Base-by-base conservation (phyloP, 2,888 invertebrate genomes). In the Drosophila histrio region DNA sequence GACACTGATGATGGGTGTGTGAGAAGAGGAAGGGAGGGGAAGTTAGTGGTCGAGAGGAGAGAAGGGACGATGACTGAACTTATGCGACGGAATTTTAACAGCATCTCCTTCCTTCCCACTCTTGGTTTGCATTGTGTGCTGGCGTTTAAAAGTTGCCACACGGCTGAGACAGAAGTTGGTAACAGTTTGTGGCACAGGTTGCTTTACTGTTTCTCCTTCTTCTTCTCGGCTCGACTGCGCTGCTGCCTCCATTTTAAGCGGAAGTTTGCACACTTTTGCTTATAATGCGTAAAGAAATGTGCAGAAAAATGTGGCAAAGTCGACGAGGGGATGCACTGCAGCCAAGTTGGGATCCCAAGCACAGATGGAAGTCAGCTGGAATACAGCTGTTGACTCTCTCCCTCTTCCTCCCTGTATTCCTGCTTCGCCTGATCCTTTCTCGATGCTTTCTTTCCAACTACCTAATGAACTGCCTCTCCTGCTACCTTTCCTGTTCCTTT, bases 211-310 rank as follows among this genome's bases (percentile, higher is more conserved):
- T 5, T 3, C 15, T 2, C 1, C 13, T 13, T 8, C 13, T 13
- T 17, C 15, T 19, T 3, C 22, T 8, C 34, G 2, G 8, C 3
- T 38, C 36, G 7, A 2, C 17, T 9, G 30, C 11, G n/a, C 22
- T 13, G 11, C 22, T 39, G 32, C 58, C 47, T 62, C 22, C 54
- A 52, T 57, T 53, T 77, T 61, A 52, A 62, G 69, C 73, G 77
- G 65, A 77, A 83, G 77, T 63, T 72, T 61, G 60, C 59, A 64
- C 68, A 78, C 53, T 69, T 62, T 59, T 72, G 41, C 66, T 46
- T 54, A 53, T 67, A 77, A 77, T 61, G 81, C 63, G 24, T 39
- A 47, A 11, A 24, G 46, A 49, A 43, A 26, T 43, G 30, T 38
- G 28, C 44, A 50, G 17, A 21, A 38, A 36, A 41, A 30, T 44